Evolutionary conservation across 2,113 vertebrate genomes (phyloP).

Genomic region (Trinectes maculatus): DNA sequence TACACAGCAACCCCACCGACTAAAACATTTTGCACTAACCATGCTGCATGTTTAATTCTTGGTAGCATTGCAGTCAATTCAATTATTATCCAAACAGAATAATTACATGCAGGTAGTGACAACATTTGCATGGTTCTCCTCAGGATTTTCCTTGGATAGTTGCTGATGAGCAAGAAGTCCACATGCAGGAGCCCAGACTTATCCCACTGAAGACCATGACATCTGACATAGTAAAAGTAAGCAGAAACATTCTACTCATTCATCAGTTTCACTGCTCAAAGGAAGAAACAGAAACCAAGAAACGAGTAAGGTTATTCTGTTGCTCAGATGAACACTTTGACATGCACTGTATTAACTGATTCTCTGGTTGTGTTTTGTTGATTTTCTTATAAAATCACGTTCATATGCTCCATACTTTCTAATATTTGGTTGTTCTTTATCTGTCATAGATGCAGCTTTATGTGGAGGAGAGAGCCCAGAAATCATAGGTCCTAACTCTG

Average conservation of each 20-base stretch:
- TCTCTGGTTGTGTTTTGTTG: background rate
- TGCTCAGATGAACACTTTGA: background rate
- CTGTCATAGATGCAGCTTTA: constrained; percentile 94
- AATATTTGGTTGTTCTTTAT: background rate
- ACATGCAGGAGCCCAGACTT: constrained; percentile 94
- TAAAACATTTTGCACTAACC: background rate
- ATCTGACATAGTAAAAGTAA: constrained; percentile 95
- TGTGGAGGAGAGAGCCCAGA: constrained; percentile 94
- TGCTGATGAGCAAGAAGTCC: constrained; percentile 94
- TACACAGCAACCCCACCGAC: background rate
- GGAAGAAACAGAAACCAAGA: background rate
- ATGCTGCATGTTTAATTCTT: background rate
- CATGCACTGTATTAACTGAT: background rate
- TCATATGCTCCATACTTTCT: background rate
- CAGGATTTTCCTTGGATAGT: constrained; percentile 99
- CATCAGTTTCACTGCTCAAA: background rate
- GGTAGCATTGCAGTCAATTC: background rate
- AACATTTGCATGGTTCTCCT: constrained; percentile 3
- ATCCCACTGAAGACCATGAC: constrained; percentile 98
- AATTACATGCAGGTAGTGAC: background rate
- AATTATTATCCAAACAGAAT: background rate
- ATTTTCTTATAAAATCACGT: background rate
- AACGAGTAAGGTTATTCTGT: background rate
- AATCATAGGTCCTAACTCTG: constrained; percentile 62
- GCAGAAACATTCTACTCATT: constrained; percentile 4